Evolutionary conservation across 1,140 invertebrate species (phyloP), one percentile per base, ranked within the genome.

Genomic region (Trachelipus rathkii): DNA sequence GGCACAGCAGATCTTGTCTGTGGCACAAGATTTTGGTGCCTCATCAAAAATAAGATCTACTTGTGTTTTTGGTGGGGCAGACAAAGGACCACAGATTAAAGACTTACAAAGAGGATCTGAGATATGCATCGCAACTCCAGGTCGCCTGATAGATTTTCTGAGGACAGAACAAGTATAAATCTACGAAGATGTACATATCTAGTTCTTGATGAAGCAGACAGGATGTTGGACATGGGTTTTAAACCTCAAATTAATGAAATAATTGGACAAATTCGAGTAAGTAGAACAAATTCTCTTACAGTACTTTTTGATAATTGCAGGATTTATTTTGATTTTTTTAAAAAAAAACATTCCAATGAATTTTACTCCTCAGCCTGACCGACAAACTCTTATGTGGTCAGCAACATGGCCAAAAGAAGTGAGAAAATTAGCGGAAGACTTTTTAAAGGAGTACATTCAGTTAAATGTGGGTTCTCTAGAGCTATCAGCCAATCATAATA

Each of bases 151-250:
- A 84, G 96, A 99, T 88, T 97, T 98, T 84, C 86, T 99, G 95
- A 98, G 84, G 92, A 92, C 3, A 93, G 92, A 46, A 96, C 95
- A n/a, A n/a, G n/a, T n/a, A n/a, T n/a, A 0, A 96, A 94, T 85
- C 85, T 98, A 19, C 88, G 90, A 60, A 88, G 95, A 60, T 95
- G 93, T 84, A 97, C 95, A 45, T 98, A 96, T 85, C 87, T 99
- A 73, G 96, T 99, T 10, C 85, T 99, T 69, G 96, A 99, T 86
- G 97, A 99, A 87, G 97, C 97, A 82, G 97, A 99, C 86, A 89
- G 97, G 76, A 99, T 99, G 97, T 89, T 98, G 82, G 96, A 99
- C 86, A 99, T 98, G 97, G 97, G 96, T 82, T 99, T 99, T 86
- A 96, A 98, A 86, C 96, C 97, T 21, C 96, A 98, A 86, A 98